Conservation (phyloP, 92 coral and sea anemone species). For the Phenganax subtilis region DNA sequence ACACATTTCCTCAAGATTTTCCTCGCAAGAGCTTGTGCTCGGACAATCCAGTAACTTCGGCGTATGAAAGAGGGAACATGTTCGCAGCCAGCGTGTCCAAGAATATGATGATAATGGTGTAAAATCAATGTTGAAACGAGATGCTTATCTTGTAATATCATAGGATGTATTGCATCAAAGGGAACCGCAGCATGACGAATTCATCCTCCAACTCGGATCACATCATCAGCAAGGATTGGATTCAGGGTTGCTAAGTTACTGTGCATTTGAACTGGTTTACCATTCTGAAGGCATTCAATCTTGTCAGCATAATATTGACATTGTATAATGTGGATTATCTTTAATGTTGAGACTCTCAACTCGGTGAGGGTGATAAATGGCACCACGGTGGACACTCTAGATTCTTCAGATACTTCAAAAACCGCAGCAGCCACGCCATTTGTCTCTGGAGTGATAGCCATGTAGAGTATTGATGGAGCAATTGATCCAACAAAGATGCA, state of each 20-base stretch:
- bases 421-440: constrained; percentile 54
- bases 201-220: constrained; percentile 47
- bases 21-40: constrained; percentile 47
- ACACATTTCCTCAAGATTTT: constrained; percentile 44
- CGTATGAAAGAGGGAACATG: constrained; percentile 45
- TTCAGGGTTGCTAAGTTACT: constrained; percentile 52
- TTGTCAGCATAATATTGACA: constrained; percentile 43
- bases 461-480: constrained; percentile 43
- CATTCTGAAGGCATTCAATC: constrained; percentile 24
- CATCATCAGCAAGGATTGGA: constrained; percentile 44
- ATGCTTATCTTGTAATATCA: constrained; percentile 48
- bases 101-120: constrained; percentile 36
- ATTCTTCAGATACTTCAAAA: constrained; percentile 42
- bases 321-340: constrained; percentile 38
- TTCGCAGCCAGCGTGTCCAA: constrained; percentile 47
- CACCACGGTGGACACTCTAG: neutral
- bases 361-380: constrained; percentile 38
- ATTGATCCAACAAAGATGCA: constrained; percentile 27
- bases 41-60: constrained; percentile 42
- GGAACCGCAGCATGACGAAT: constrained; percentile 40
- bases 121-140: constrained; percentile 40
- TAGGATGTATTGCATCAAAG: constrained; percentile 42
- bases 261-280: constrained; percentile 36
- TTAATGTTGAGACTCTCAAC: constrained; percentile 37
- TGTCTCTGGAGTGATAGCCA: constrained; percentile 52